Evolutionary conservation across 37 sponge, comb jelly and placozoan genomes (phyloP), one percentile per base, ranked within the genome.

Genomic region (Bolinopsis microptera): DNA sequence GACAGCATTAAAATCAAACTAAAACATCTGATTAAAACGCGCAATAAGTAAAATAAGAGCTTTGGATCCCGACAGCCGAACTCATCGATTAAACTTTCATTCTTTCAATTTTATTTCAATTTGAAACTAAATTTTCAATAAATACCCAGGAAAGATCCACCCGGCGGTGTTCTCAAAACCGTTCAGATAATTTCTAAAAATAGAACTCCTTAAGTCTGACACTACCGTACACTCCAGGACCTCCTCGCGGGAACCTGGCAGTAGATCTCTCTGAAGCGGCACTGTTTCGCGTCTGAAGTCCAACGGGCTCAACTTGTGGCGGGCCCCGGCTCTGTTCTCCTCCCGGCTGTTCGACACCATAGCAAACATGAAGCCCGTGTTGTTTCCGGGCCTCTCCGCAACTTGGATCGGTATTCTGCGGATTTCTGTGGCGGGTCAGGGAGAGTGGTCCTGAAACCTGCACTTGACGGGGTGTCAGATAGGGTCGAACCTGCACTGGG

Each of bases 201-300:
- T 80, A 80, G 30, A 80, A 80, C 82, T 80, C 82, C 38, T 80
- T 80, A 9, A 80, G 82, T 27, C 82, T 27, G 82, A 80, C 82
- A 80, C 82, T 80, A 2, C 82, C 82, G 38, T 80, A 80, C 8
- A 80, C 82, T 3, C 82, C 82, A 1, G 82, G 82, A 13, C 82
- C 82, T 1, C 82, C 82, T 27, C 82, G 35, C 36, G 82, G 82
- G 38, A 80, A 80, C 82, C 82, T 33, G 82, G 82, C 38, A 23
- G 82, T 80, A 35, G 38, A 36, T 37, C 82, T 27, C 38, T 80
- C 82, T 22, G 82, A 80, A 37, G 82, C 82, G 35, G 82, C 33
- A 37, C 82, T 80, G 82, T 31, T 33, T 26, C 74, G 74, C 1
- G 74, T 70, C 74, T 70, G 74, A 22, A 70, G 74, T 3, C 74